Base-by-base conservation (phyloP, 2,113 vertebrate genomes). In the Thunnus thynnus region DNA sequence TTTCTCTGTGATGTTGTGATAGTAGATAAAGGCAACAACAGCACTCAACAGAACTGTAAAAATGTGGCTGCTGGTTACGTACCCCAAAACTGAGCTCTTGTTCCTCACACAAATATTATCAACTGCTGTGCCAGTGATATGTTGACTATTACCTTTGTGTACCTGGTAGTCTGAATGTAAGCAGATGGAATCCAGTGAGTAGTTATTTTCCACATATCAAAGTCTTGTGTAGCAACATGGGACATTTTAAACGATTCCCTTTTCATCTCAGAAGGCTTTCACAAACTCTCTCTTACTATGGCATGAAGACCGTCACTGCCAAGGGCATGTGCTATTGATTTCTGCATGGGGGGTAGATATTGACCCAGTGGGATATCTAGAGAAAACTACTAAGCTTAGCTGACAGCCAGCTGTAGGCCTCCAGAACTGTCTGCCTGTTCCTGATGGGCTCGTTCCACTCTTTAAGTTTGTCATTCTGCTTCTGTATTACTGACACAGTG, bases 281-380 rank as follows among this genome's bases (percentile, higher is more conserved):
- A 18, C 27, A 64, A 27, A 51, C 17, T 27, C 6, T 44, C 27
- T 32, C 7, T 63, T 64, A 10, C 8, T 60, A 17, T 20, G 17
- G 30, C 11, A 13, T 46, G 13, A 71, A 60, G 66, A 30, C 3
- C 50, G 32, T 85, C 67, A 67, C 32, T 36, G 69, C 58, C 60
- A 69, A 47, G 25, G 64, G 44, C 58, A 22, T 69, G 52, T 52
- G 46, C 64, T 64, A 41, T 74, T 64, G 79, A 86, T 82, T 77
- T 65, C 12, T 47, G 41, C 17, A 46, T 30, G 20, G 50, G 73
- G 57, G 18, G 13, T 46, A 8, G 32, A 57, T 70, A 54, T 69
- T 63, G 62, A 72, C 18, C 18, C 50, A 22, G n/a, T 25, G 30
- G 25, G 65, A 62, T 2, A 16, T 58, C 62, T 30, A 13, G 7